Evolutionary conservation across 2,113 vertebrate species (phyloP).

Genomic region (Oryzias javanicus): DNA sequence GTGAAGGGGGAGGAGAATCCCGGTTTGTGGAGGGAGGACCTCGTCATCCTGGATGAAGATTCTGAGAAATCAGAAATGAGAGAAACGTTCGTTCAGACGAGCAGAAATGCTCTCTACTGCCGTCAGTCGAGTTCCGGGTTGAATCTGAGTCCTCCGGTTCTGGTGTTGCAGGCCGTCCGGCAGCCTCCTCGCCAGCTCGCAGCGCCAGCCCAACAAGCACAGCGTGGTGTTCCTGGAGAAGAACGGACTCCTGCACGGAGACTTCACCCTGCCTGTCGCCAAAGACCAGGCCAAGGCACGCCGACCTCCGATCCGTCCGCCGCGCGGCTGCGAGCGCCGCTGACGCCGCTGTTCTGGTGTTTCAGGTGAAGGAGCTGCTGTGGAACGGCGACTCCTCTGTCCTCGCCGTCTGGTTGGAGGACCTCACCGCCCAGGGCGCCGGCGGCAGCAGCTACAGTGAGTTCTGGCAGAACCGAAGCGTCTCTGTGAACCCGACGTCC

Average conservation of each 20-base stretch:
- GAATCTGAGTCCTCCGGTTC: too few species aligned
- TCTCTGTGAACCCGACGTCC: not conserved
- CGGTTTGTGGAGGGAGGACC: too few species aligned
- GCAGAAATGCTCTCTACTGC: too few species aligned
- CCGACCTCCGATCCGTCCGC: not conserved
- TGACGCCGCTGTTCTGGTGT: constrained; percentile 2
- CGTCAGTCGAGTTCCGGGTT: too few species aligned
- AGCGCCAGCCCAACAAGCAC: constrained; percentile 89
- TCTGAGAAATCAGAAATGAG: too few species aligned
- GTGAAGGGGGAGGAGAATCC: constrained; percentile 19
- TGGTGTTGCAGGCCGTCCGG: constrained; percentile 85
- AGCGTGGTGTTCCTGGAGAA: constrained; percentile 95
- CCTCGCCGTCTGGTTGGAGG: constrained; percentile 90
- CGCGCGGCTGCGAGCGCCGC: not conserved
- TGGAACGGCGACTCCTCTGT: constrained; percentile 94
- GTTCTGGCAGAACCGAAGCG: constrained; percentile 5
- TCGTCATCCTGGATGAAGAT: too few species aligned
- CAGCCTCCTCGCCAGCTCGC: constrained; percentile 87
- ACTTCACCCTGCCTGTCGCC: constrained; percentile 87
- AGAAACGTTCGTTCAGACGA: too few species aligned
- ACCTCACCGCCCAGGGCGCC: constrained; percentile 68
- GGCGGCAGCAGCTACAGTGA: constrained; percentile 79
- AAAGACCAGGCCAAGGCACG: constrained; percentile 86
- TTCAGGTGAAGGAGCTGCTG: constrained; percentile 88
- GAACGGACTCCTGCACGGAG: constrained; percentile 94